Evolutionary conservation across 2,888 invertebrate genomes (phyloP), one percentile per base, ranked within the genome.

Genomic region (Oligia fasciuncula): DNA sequence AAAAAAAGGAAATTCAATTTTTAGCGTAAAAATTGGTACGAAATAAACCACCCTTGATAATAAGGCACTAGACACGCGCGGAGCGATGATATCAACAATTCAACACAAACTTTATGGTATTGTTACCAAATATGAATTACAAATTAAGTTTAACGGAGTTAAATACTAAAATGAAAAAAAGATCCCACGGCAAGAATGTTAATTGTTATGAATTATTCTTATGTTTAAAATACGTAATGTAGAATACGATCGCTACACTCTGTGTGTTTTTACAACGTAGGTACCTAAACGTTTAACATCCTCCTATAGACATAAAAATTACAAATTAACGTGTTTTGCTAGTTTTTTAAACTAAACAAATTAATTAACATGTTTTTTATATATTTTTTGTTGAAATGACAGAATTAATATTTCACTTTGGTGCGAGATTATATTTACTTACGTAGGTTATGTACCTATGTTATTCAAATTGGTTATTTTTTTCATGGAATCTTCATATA

Each of bases 321-420:
- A 23, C 23, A 65, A 75, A 79, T 72, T 65, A 72, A 72, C 57
- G 5, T 62, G 66, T 35, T 65, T 70, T 49, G 46, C 6, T n/a
- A 73, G 13, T 4, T 63, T 73, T 66, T 14, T 29, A 14, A 54
- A 67, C 46, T 29, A 80, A 67, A 46, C 4, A 29, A 60, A 51
- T 66, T 35, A 49, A 62, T 73, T 57, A 80, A 65, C 66, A 71
- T 76, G 63, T 66, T 57, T 9, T 29, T 57, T 17, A 51, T 51
- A 23, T 74, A 1, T 49, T 60, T 62, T 71, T 80, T 69, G 40
- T 63, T 65, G 14, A 51, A 46, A 54, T 74, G 17, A n/a, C 40
- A 63, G 14, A 29, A 63, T 40, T 71, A 14, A 65, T 72, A 60
- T 71, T 72, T 72, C 17, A 68, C 51, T 1, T 49, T 49, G 1